Percentiles rank a stretch among this genome's conserved stretches.
Conservation (phyloP, 1,140 invertebrate species). For the Mya arenaria region DNA sequence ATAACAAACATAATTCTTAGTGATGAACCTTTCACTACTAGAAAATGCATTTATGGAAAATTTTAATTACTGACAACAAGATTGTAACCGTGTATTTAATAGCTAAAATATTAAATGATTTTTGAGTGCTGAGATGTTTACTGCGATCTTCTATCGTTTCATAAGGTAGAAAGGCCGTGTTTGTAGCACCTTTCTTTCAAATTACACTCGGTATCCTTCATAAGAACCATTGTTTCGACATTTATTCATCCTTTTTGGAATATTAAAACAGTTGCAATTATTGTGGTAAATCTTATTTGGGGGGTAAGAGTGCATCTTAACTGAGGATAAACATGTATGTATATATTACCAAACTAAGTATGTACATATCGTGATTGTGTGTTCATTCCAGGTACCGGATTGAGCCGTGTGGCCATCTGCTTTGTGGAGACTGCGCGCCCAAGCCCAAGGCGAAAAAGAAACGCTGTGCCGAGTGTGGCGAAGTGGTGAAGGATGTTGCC, state of each 20-base stretch:
- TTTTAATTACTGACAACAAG: too few relatives aligned
- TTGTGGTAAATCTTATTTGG: background rate
- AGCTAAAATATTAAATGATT: too few relatives aligned
- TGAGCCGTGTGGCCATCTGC: slow-evolving; percentile 5
- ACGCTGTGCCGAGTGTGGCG: background rate
- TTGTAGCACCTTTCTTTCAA: background rate
- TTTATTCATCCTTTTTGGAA: background rate
- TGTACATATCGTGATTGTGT: background rate
- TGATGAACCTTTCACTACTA: too few relatives aligned
- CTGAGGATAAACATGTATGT: background rate
- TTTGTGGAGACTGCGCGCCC: slow-evolving; percentile 16
- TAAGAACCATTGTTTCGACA: too few relatives aligned
- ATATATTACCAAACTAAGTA: background rate
- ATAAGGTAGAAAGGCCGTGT: too few relatives aligned
- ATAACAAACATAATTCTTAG: too few relatives aligned
- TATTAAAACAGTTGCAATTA: background rate
- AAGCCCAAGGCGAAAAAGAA: slow-evolving; percentile 23
- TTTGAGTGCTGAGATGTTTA: too few relatives aligned
- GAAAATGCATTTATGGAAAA: too few relatives aligned
- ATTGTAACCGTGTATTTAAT: too few relatives aligned
- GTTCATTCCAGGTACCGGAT: background rate
- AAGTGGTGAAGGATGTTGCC: too few relatives aligned
- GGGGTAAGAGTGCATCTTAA: background rate
- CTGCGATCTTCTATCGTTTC: too few relatives aligned
- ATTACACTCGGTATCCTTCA: too few relatives aligned